phyloP scores from a whole-genome alignment of 2,888 invertebrate genomes.

The Orthonevra nobilis region DNA sequence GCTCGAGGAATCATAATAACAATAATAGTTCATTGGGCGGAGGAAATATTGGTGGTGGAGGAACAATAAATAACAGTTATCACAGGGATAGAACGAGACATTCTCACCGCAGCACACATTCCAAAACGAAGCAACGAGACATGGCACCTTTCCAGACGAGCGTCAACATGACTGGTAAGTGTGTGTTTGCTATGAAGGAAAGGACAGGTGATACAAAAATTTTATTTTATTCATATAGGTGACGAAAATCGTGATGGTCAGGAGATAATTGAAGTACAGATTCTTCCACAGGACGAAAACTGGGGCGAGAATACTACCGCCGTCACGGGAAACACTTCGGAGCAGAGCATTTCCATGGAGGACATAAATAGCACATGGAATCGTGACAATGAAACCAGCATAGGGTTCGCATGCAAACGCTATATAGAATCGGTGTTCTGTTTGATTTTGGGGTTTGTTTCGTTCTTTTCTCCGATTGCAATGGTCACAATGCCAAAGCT shows the following conservation, averaged over 20 bases:
- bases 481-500: conserved; percentile 97
- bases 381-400: conserved; percentile 86
- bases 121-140: conserved; percentile 81
- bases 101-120: conserved; percentile 83
- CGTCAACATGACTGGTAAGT: conserved; percentile 86
- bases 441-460: conserved; percentile 88
- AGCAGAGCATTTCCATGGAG: conserved; percentile 96
- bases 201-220: too few relatives aligned
- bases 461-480: conserved; percentile 94
- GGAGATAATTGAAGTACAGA: conserved; percentile 97
- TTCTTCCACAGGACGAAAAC: conserved; percentile 97
- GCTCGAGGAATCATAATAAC: conserved; percentile 83
- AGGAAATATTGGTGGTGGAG: conserved; percentile 73
- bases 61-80: conserved; percentile 80
- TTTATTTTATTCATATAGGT: too few relatives aligned
- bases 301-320: conserved; percentile 99
- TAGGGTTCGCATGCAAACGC: conserved; percentile 88
- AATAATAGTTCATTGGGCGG: conserved; percentile 73
- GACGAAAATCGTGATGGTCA: conserved; percentile 90
- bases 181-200: too few relatives aligned
- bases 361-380: conserved; percentile 94
- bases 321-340: conserved; percentile 97
- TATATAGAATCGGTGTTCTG: conserved; percentile 92
- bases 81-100: conserved; percentile 83
- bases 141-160: conserved; percentile 95